These are phyloP conservation scores for Pangasius djambal DNA, from an alignment of 2,797 vertebrate species.

Conservation along the genomic window DNA sequence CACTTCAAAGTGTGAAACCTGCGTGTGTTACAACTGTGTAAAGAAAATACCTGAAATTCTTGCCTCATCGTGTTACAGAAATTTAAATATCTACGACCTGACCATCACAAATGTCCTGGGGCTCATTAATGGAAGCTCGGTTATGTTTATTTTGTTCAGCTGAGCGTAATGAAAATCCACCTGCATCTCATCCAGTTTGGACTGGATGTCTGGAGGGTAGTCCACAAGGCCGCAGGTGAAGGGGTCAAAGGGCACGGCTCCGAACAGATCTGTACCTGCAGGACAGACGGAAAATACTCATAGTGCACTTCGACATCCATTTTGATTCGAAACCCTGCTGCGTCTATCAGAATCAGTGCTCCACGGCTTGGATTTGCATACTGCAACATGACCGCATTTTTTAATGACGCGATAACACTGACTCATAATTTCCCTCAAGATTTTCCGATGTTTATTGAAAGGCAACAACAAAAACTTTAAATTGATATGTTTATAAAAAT, in stretches of 20 bases:
- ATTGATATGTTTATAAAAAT: not conserved
- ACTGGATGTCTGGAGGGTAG: slow-evolving; percentile 87
- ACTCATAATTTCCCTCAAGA: not conserved
- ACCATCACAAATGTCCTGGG: not conserved
- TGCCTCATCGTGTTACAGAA: not conserved
- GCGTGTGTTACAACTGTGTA: not conserved
- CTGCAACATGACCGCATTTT: no score
- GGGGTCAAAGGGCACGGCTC: slow-evolving; percentile 87
- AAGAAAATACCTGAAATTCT: not conserved
- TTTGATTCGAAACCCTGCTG: not conserved
- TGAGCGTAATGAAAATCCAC: slow-evolving; percentile 65
- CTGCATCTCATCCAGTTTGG: slow-evolving; percentile 90
- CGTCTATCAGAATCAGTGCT: not conserved
- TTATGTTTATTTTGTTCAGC: not conserved
- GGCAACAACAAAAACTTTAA: not conserved
- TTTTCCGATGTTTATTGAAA: not conserved
- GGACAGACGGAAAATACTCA: slow-evolving; percentile 32
- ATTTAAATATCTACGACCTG: not conserved
- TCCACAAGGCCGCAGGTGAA: slow-evolving; percentile 83
- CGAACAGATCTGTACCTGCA: slow-evolving; percentile 86
- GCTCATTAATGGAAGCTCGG: not conserved
- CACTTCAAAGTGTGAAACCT: slow-evolving; percentile 1
- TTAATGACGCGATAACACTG: not conserved
- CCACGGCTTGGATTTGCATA: slow-evolving; percentile 1
- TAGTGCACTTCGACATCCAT: no score